Evolutionary conservation across 2,797 vertebrate genomes (phyloP).

Genomic region (Siniperca undulata): DNA sequence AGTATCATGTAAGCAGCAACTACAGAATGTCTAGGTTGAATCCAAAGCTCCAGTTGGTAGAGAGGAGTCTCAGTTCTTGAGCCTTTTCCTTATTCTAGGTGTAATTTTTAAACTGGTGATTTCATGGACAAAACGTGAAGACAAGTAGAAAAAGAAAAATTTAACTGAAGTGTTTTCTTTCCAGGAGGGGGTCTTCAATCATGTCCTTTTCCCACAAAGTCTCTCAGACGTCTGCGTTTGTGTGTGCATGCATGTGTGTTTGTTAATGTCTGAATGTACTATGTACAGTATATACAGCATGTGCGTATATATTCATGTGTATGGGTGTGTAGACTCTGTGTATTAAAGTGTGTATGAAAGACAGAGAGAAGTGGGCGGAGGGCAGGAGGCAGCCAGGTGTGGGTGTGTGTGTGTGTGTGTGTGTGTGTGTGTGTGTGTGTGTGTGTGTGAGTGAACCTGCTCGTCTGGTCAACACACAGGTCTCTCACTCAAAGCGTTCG

Average conservation of each 20-base stretch:
- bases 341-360: conserved; percentile 26
- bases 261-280: conserved; percentile 24
- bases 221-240: conserved; percentile 33
- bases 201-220: conserved; percentile 35
- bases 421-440: conserved; percentile 27
- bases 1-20: conserved; percentile 20
- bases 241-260: conserved; percentile 8
- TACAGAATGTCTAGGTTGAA: neutral
- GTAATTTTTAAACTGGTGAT: conserved; percentile 12
- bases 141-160: neutral
- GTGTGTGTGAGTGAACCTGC: conserved; percentile 27
- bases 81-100: neutral
- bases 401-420: conserved; percentile 41
- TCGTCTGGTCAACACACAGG: conserved; percentile 12
- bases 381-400: conserved; percentile 58
- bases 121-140: conserved; percentile 23
- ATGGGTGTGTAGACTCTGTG: conserved; percentile 4
- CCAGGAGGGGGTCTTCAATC: conserved; percentile 33
- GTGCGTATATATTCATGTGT: conserved; percentile 23
- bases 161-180: conserved; percentile 32
- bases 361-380: conserved; percentile 42
- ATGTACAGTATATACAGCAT: conserved; percentile 60
- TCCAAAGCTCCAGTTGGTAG: neutral
- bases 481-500: conserved; percentile 94
- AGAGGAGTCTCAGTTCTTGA: neutral